Base-by-base conservation (phyloP, 2,113 vertebrate genomes). In the Callopanchax toddi region DNA sequence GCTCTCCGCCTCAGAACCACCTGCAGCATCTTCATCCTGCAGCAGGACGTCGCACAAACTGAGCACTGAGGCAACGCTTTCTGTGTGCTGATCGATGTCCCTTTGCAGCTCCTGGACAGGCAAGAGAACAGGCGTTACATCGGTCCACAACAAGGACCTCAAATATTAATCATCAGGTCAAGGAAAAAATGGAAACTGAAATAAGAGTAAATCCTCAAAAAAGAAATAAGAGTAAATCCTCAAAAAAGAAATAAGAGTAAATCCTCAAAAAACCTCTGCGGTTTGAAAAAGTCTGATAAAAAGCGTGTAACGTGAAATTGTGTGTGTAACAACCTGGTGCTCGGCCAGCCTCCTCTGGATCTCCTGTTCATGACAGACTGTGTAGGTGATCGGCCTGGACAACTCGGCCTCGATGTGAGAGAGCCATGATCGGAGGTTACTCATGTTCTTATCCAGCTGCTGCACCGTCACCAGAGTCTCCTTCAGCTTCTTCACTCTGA, bases 401-500 rank as follows among this genome's bases (percentile, higher is more conserved):
- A 99, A 93, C 68, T 96, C 94, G 0, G 93, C 92, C 85, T 99
- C 96, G 0, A 98, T 93, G 15, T 87, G 93, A 29, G 91, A 93
- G 78, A 99, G 79, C 97, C 97, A 98, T 15, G 92, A 94, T 25
- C 94, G 94, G 22, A 99, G 93, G 87, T 92, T 96, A 69, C 93
- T 97, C 96, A 98, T 96, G 86, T 94, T 96, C 88, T 94, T 95
- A 86, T 98, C 95, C 78, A 99, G 85, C 71, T 93, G 93, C 82
- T 96, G 95, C 80, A 96, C 91, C 18, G 92, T 93, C 78, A 90
- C 89, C 86, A 95, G 92, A 0, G 95, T 96, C 84, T 96, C 95
- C 90, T 94, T 96, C 91, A 98, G 90, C 82, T 97, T 97, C 89
- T 94, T 96, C 91, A 97, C 96, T 89, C 97, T 99, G 82, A 42